Evolutionary conservation across 2,888 invertebrate species (phyloP).

Genomic region (Mythimna lalbum): DNA sequence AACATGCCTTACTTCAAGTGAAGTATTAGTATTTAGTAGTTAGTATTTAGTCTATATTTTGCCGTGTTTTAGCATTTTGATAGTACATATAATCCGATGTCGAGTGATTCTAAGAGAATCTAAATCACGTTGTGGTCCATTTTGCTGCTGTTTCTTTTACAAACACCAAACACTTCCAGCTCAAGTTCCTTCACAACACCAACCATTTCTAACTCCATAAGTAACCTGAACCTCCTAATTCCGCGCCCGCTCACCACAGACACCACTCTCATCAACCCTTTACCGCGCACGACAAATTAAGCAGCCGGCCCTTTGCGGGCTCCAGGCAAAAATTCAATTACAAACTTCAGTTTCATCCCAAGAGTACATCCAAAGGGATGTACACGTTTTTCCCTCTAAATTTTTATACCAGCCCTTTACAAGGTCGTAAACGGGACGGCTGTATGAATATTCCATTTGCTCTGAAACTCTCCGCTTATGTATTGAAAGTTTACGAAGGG

Average conservation of each 20-base stretch:
- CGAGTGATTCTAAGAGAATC: no score
- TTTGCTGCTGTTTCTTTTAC: no score
- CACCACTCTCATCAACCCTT: slow-evolving; percentile 80
- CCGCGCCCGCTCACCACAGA: slow-evolving; percentile 58
- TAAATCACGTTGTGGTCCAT: no score
- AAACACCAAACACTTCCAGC: background rate
- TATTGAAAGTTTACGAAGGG: slow-evolving; percentile 76
- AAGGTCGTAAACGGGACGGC: slow-evolving; percentile 88
- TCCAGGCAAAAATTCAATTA: slow-evolving; percentile 90
- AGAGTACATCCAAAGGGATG: slow-evolving; percentile 85
- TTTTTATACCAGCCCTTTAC: slow-evolving; percentile 89
- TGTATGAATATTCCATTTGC: slow-evolving; percentile 89
- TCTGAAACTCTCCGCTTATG: slow-evolving; percentile 78
- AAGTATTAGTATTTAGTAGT: no score
- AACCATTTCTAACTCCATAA: background rate
- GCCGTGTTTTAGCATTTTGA: no score
- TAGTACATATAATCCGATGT: no score
- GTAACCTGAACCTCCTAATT: background rate
- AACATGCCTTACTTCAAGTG: no score
- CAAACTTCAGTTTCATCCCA: slow-evolving; percentile 88
- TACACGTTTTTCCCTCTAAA: slow-evolving; percentile 84
- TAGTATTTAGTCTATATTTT: no score
- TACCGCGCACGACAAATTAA: slow-evolving; percentile 86
- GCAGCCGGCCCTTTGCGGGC: slow-evolving; percentile 89
- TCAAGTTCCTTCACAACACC: background rate